A percentile compares a stretch with the other conserved stretches of the same genome.
Evolutionary conservation across 2,888 invertebrate genomes (phyloP).

Genomic region (Chironomus tentans): DNA sequence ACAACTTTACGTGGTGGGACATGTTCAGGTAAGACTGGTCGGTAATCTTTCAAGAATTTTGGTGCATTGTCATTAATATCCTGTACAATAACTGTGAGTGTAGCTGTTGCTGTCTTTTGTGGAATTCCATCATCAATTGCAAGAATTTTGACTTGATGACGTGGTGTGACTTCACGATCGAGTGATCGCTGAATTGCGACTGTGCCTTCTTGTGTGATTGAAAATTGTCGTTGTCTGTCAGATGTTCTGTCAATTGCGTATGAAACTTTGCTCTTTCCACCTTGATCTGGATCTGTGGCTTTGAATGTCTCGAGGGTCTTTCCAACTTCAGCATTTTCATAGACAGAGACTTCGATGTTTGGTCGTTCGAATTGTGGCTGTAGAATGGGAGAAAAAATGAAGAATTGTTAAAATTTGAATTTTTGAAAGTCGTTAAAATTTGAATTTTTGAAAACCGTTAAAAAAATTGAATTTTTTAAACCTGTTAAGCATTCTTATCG

Average conservation of each 20-base stretch:
- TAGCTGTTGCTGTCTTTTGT: constrained; percentile 87
- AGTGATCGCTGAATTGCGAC: constrained; percentile 87
- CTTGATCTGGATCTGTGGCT: constrained; percentile 93
- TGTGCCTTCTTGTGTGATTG: constrained; percentile 89
- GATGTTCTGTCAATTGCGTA: constrained; percentile 88
- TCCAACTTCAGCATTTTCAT: constrained; percentile 86
- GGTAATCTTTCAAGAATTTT: constrained; percentile 82
- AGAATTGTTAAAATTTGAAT: background rate
- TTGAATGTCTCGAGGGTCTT: constrained; percentile 87
- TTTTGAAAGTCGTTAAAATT: too few relatives aligned
- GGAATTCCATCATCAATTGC: constrained; percentile 92
- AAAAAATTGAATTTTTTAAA: too few relatives aligned
- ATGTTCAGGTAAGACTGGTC: constrained; percentile 89
- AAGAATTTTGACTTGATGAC: constrained; percentile 92
- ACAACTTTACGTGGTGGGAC: constrained; percentile 85
- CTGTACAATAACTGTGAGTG: constrained; percentile 86
- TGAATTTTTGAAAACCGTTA: too few relatives aligned
- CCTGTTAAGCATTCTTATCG: too few relatives aligned
- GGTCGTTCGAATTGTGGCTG: constrained; percentile 82
- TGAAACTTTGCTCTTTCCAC: constrained; percentile 82
- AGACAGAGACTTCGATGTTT: constrained; percentile 84
- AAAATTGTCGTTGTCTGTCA: constrained; percentile 87
- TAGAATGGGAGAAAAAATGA: background rate
- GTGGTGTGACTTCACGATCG: constrained; percentile 88
- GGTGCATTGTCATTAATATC: constrained; percentile 95